These are phyloP conservation scores for Actinopyga echinites DNA, from an alignment of 53 echinoderm and acorn worm species.

Conservation along the genomic window DNA sequence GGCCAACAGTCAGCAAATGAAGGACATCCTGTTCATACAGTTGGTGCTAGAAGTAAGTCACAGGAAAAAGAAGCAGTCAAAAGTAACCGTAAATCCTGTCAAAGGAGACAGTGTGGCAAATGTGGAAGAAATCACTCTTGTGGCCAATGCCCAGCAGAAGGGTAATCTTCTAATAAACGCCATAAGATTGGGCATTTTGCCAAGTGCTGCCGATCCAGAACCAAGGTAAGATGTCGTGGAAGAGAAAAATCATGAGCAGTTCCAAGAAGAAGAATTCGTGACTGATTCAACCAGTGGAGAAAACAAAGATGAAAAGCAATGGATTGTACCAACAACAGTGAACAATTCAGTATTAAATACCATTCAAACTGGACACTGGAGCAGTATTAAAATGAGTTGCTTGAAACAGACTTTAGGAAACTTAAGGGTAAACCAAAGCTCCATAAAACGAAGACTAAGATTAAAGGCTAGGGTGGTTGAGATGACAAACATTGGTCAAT, in stretches of 20 bases:
- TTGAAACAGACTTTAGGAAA: background rate
- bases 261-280: background rate
- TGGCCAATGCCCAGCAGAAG: slow-evolving; percentile 29
- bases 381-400: background rate
- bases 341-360: background rate
- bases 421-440: background rate
- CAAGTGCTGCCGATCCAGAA: slow-evolving; percentile 1
- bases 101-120: slow-evolving; percentile 9
- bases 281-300: background rate
- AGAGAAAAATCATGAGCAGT: too few relatives aligned
- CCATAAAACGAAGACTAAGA: background rate
- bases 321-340: background rate
- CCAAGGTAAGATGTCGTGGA: background rate
- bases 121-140: slow-evolving; percentile 42
- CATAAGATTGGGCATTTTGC: background rate
- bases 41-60: background rate
- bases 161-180: slow-evolving; percentile 5
- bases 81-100: background rate
- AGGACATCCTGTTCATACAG: background rate
- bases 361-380: background rate
- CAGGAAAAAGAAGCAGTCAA: background rate
- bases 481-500: background rate
- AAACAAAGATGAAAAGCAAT: background rate
- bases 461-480: slow-evolving; percentile 11
- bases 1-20: background rate